phyloP scores from a whole-genome alignment of 2,797 vertebrate genomes.

The Antennarius maculatus region DNA sequence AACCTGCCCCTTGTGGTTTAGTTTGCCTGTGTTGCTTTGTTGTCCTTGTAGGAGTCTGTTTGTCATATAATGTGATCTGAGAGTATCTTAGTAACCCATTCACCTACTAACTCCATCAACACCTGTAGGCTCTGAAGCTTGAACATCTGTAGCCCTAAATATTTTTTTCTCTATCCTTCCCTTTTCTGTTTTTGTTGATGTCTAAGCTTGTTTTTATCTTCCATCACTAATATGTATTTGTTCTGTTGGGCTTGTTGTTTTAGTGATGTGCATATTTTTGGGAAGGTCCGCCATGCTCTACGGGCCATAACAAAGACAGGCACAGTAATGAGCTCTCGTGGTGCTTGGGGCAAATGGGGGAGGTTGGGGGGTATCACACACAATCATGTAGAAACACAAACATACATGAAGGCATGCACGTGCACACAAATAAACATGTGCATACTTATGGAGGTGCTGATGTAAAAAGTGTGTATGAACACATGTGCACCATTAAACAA shows the following conservation, averaged over 20 bases:
- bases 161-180: slow-evolving; percentile 45
- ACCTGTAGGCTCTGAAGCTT: slow-evolving; percentile 49
- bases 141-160: slow-evolving; percentile 29
- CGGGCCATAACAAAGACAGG: slow-evolving; percentile 76
- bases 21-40: neutral
- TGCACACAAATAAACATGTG: slow-evolving; percentile 48
- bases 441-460: slow-evolving; percentile 24
- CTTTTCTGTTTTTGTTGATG: slow-evolving; percentile 59
- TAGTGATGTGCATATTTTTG: slow-evolving; percentile 81
- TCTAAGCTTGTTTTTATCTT: slow-evolving; percentile 68
- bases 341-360: slow-evolving; percentile 38
- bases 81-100: slow-evolving; percentile 35
- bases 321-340: slow-evolving; percentile 79
- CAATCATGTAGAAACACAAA: slow-evolving; percentile 11
- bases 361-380: slow-evolving; percentile 6
- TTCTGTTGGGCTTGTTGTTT: slow-evolving; percentile 76
- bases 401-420: slow-evolving; percentile 35
- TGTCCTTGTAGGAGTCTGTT: neutral
- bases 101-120: slow-evolving; percentile 17
- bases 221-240: slow-evolving; percentile 74
- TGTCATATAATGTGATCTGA: neutral
- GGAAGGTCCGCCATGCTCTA: slow-evolving; percentile 77
- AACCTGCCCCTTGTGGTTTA: neutral
- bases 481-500: slow-evolving; percentile 43
- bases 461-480: slow-evolving; percentile 21